phyloP scores from a whole-genome alignment of 2,888 invertebrate species.

The Hemithea aestivaria region DNA sequence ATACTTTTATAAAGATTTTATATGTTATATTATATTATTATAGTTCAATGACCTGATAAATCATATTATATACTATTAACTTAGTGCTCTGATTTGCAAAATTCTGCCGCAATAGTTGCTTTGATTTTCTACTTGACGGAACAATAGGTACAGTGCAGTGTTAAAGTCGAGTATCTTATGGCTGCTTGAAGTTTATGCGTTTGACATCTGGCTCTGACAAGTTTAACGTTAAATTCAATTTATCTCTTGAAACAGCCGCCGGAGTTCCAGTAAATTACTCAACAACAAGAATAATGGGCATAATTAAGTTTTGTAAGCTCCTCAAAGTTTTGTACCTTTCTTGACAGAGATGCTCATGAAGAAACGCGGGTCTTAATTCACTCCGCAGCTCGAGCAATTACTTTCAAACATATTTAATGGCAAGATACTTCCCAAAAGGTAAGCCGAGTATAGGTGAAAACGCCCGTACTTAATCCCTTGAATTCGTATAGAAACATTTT shows the following conservation, averaged over 20 bases:
- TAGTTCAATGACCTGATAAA: too few relatives aligned
- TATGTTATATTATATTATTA: too few relatives aligned
- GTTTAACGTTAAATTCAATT: conserved; percentile 40
- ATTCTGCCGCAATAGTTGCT: conserved; percentile 9
- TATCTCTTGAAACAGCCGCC: conserved; percentile 34
- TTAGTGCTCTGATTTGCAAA: too few relatives aligned
- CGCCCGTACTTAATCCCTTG: too few relatives aligned
- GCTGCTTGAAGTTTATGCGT: conserved; percentile 33
- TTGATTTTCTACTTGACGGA: conserved; percentile 19
- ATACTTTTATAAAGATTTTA: too few relatives aligned
- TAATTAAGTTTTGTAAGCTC: conserved; percentile 32
- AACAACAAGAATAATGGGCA: conserved; percentile 31
- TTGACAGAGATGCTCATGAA: conserved; percentile 19
- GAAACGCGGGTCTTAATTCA: conserved; percentile 9
- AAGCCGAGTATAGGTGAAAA: too few relatives aligned
- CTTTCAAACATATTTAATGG: neutral
- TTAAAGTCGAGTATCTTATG: conserved; percentile 30
- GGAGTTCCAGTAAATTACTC: conserved; percentile 31
- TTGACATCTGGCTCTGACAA: conserved; percentile 42
- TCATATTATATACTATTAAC: too few relatives aligned
- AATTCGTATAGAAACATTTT: too few relatives aligned
- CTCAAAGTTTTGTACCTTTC: conserved; percentile 24
- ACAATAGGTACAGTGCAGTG: conserved; percentile 17
- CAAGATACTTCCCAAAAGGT: neutral
- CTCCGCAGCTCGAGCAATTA: conserved; percentile 1